Evolutionary conservation across 2,797 vertebrate species (phyloP).

Genomic region (Melanotaenia trifasciata): DNA sequence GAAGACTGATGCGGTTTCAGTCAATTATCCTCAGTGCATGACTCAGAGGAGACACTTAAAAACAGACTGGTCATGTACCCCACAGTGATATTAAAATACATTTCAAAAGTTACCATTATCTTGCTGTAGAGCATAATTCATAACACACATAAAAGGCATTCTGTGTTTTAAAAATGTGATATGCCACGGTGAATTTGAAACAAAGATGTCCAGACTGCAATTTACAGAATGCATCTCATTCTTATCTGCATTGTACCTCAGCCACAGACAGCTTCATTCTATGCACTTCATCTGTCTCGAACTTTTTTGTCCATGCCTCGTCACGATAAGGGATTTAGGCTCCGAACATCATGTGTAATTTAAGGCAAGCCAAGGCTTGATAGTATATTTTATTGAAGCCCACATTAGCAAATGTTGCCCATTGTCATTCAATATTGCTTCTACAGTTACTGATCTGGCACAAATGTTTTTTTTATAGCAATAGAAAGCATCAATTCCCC

Average conservation of each 20-base stretch:
- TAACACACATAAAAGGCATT: no score
- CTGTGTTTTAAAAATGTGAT: no score
- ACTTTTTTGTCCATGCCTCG: not conserved
- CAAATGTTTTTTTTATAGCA: not conserved
- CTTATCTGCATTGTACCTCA: not conserved
- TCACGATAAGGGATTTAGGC: not conserved
- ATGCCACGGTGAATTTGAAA: no score
- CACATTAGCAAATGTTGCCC: not conserved
- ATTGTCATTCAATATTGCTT: not conserved
- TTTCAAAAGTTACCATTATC: not conserved
- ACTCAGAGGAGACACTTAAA: not conserved
- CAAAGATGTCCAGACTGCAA: no score
- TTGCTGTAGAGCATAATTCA: not conserved
- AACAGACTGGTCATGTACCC: not conserved
- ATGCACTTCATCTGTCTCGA: not conserved
- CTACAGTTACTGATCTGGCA: not conserved
- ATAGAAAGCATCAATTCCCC: no score
- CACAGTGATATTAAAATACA: no score
- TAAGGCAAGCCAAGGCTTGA: not conserved
- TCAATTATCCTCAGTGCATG: not conserved
- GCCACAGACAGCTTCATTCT: not conserved
- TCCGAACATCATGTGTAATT: not conserved
- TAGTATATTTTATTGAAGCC: not conserved
- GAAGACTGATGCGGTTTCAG: no score
- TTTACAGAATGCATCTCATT: not conserved